Percentiles rank a stretch among this genome's conserved stretches.
Conservation (phyloP, 2,113 vertebrate genomes). For the Australoheros scitulus region DNA sequence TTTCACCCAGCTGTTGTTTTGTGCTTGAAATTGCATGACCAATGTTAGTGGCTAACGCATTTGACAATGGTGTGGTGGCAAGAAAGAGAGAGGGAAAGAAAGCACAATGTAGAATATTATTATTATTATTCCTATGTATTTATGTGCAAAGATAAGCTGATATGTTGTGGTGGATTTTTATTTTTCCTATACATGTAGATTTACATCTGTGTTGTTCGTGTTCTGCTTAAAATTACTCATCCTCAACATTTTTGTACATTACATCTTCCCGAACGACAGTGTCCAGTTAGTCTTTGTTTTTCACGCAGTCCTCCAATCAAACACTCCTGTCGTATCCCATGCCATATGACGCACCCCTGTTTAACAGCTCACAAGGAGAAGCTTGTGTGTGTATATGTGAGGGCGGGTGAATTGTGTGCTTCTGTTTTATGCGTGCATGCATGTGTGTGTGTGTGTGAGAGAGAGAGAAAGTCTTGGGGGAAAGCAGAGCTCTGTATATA, state of each 20-base stretch:
- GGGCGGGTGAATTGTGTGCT: conserved; percentile 21
- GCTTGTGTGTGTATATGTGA: conserved; percentile 34
- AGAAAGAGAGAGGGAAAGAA: conserved; percentile 61
- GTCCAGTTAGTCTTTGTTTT: conserved; percentile 48
- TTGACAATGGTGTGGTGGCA: conserved; percentile 56
- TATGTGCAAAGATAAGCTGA: conserved; percentile 83
- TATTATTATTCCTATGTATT: conserved; percentile 79
- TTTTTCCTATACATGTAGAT: conserved; percentile 69
- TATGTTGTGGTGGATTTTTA: conserved; percentile 77
- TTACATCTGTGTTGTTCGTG: conserved; percentile 63
- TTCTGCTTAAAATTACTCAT: conserved; percentile 70
- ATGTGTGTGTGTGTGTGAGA: conserved; percentile 18
- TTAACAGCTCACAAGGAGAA: conserved; percentile 35
- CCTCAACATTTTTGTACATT: conserved; percentile 44
- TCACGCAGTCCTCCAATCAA: conserved; percentile 50
- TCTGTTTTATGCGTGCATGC: conserved; percentile 14
- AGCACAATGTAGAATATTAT: conserved; percentile 75
- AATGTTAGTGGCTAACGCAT: conserved; percentile 59
- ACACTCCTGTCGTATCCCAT: conserved; percentile 57
- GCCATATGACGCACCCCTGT: conserved; percentile 67
- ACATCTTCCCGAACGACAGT: conserved; percentile 36
- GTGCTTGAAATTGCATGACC: conserved; percentile 72
- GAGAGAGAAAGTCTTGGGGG: conserved; percentile 25
- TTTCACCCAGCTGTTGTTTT: conserved; percentile 57
- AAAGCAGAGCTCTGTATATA: conserved; percentile 66